These are phyloP conservation scores for Diuraphis noxia DNA, from an alignment of 1,140 invertebrate species.

Conservation along the genomic window DNA sequence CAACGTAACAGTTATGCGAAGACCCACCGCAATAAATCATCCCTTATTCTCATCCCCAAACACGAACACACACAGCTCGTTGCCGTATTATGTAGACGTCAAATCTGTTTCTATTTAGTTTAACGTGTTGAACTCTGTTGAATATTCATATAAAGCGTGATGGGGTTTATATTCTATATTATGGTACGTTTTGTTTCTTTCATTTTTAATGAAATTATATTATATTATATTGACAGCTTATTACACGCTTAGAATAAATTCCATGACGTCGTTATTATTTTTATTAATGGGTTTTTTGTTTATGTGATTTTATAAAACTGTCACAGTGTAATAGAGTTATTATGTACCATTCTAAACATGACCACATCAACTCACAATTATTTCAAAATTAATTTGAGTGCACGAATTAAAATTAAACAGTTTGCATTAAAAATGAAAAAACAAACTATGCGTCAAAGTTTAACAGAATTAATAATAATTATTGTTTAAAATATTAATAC, in stretches of 20 bases:
- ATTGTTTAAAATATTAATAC: neutral
- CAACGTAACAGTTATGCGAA: slow-evolving; percentile 13
- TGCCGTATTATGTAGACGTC: neutral
- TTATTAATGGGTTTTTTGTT: neutral
- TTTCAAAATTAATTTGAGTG: neutral
- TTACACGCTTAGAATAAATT: neutral
- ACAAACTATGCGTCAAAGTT: neutral
- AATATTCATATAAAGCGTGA: neutral
- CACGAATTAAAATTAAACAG: neutral
- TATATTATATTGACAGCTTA: neutral
- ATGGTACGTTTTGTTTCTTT: neutral
- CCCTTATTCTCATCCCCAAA: neutral
- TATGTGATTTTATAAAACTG: neutral
- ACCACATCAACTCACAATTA: neutral
- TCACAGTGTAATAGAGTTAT: no score
- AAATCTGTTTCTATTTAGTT: slow-evolving; percentile 24
- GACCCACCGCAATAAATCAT: slow-evolving; percentile 23
- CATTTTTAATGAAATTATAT: neutral
- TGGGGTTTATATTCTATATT: neutral
- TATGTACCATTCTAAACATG: neutral
- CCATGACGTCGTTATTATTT: neutral
- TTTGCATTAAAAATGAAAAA: neutral
- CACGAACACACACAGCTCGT: neutral
- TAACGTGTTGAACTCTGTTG: slow-evolving; percentile 16
- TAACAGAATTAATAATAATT: neutral